A percentile compares a stretch with the other conserved stretches of the same genome.
phyloP scores from a whole-genome alignment of 2,797 vertebrate species.

The Phataginus tetradactyla region DNA sequence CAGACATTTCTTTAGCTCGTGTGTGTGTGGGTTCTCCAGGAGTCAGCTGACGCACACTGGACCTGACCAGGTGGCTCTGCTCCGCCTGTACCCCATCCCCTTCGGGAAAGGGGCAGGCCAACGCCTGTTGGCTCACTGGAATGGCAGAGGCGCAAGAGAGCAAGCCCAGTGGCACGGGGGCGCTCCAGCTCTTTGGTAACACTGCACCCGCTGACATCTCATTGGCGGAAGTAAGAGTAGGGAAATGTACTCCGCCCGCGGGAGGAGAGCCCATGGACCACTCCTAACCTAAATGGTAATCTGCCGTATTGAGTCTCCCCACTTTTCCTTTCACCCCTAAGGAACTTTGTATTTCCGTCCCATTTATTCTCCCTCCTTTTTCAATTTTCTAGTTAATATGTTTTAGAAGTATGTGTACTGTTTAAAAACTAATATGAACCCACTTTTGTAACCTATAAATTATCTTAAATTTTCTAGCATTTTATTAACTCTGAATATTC shows the following conservation, averaged over 20 bases:
- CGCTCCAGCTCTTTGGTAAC: neutral
- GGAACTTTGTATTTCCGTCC: neutral
- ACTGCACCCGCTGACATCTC: neutral
- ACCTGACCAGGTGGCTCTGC: neutral
- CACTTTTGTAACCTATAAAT: neutral
- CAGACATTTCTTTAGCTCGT: neutral
- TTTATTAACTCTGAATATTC: neutral
- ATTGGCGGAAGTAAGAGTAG: neutral
- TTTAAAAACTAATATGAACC: neutral
- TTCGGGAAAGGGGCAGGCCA: neutral
- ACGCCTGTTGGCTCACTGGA: accelerated
- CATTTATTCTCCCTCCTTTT: neutral
- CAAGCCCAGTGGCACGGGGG: neutral
- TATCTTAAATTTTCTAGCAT: neutral
- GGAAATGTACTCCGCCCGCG: neutral
- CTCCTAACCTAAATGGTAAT: neutral
- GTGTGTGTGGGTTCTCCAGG: neutral
- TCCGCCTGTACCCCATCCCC: neutral
- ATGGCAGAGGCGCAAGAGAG: neutral
- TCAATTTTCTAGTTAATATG: neutral
- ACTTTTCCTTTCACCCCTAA: neutral
- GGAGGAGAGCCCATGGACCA: neutral
- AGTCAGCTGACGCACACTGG: neutral
- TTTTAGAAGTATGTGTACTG: neutral
- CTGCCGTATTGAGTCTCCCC: neutral